Percentiles rank a stretch among this genome's conserved stretches.
Evolutionary conservation across 2,888 invertebrate species (phyloP).

Genomic region (Melinopterus prodromus): DNA sequence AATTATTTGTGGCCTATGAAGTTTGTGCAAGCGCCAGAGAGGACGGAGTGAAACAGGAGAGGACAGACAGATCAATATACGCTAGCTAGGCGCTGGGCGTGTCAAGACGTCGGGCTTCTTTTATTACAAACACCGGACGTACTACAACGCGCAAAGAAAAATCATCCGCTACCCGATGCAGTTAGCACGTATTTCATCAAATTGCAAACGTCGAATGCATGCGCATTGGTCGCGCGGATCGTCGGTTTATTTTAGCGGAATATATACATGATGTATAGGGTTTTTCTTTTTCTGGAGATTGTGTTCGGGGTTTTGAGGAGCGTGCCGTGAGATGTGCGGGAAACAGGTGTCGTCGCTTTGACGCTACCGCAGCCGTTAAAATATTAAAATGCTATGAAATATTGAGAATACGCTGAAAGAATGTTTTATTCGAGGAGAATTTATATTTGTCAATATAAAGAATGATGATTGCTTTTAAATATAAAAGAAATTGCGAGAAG

Average conservation of each 20-base stretch:
- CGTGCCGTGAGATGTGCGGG: not conserved
- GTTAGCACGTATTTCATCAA: not conserved
- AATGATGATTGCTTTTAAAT: too few relatives aligned
- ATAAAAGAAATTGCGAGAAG: too few relatives aligned
- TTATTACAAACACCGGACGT: not conserved
- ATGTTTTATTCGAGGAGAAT: not conserved
- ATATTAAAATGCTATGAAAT: not conserved
- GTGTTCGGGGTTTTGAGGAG: not conserved
- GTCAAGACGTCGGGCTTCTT: constrained; percentile 36
- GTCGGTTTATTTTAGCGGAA: not conserved
- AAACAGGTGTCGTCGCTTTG: not conserved
- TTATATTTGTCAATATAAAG: too few relatives aligned
- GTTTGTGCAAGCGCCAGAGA: constrained; percentile 35
- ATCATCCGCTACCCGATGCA: not conserved
- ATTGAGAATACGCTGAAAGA: not conserved
- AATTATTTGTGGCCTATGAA: constrained; percentile 15
- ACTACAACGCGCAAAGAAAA: not conserved
- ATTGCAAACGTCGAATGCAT: not conserved
- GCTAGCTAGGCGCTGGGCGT: constrained; percentile 50
- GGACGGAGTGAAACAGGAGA: constrained; percentile 40
- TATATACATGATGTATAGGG: not conserved
- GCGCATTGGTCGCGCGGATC: not conserved
- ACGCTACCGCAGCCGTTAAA: not conserved
- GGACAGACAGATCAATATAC: constrained; percentile 51
- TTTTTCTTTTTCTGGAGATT: not conserved